Base-by-base conservation (phyloP, 1,140 invertebrate species). In the Steinernema khuongi region DNA sequence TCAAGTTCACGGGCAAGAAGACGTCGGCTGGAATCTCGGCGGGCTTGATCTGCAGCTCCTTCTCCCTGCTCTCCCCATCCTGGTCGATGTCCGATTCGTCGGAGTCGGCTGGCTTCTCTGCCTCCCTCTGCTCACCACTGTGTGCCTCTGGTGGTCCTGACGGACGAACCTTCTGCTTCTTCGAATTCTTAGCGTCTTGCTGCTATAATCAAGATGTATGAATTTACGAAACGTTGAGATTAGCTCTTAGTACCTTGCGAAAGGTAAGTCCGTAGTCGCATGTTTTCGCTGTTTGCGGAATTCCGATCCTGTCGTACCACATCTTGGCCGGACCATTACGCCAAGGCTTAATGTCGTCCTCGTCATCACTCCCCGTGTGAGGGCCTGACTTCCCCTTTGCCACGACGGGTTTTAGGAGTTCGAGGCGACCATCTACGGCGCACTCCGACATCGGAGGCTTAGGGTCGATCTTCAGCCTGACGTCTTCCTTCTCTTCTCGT, bases 221-320 rank as follows among this genome's bases (percentile, higher is more conserved):
- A 71, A 71, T 19, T 29, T 18, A 75, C 4, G 14, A 79, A 1
- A 14, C 0, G 17, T n/a, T 28, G 0, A 43, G 71, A 80, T 76
- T 11, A 29, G 28, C 31, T 41, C 36, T n/a, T n/a, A 7, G 17
- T 18, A 17, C 44, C 72, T 31, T 81, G 80, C 70, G 71, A 30
- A 90, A 70, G 86, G 94, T 94, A 84, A 98, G 96, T 17, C 95
- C 95, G 87, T 98, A 98, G 86, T 97, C 93, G 85, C 97, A 97
- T 22, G 91, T 91, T 60, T 95, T 92, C 0, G 93, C 94, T 33
- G 91, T 92, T 84, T 95, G 92, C 7, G 94, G 91, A 14, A 98
- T 92, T 80, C 92, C 92, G 19, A 97, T 86, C 91, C 94, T 94
- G 81, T 97, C 94, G 83, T 96, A 97, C 96, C 96, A 98, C 44